A percentile compares a stretch with the other conserved stretches of the same genome.
These are phyloP conservation scores for Scaptomyza graminum DNA, from an alignment of 1,140 invertebrate species.

Conservation along the genomic window DNA sequence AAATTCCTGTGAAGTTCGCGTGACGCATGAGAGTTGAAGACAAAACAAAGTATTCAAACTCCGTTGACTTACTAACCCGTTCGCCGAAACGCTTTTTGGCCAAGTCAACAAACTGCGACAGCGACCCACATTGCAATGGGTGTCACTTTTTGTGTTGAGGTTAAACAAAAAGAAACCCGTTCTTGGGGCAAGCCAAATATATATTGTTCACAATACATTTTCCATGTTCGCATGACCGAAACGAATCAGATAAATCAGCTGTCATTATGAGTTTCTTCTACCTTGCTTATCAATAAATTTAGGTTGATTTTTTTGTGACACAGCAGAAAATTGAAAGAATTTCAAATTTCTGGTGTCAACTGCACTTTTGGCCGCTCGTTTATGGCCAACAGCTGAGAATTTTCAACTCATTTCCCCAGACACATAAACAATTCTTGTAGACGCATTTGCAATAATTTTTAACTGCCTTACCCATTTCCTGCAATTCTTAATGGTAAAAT, in stretches of 20 bases:
- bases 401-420: conserved; percentile 20
- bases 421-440: conserved; percentile 39
- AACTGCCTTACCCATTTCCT: conserved; percentile 62
- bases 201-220: conserved; percentile 18
- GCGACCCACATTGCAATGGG: conserved; percentile 68
- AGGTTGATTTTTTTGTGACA: conserved; percentile 10
- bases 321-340: conserved; percentile 63
- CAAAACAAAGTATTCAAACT: not conserved
- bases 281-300: conserved; percentile 43
- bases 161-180: conserved; percentile 64
- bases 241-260: conserved; percentile 56
- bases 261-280: conserved; percentile 25
- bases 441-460: conserved; percentile 56
- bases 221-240: conserved; percentile 1
- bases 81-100: conserved; percentile 35
- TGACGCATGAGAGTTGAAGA: conserved; percentile 53
- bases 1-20: conserved; percentile 40
- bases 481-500: not conserved
- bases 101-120: conserved; percentile 64
- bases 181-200: conserved; percentile 41
- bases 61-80: conserved; percentile 70
- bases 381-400: conserved; percentile 14
- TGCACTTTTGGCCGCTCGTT: conserved; percentile 13
- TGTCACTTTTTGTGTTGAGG: conserved; percentile 48
- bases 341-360: conserved; percentile 44